phyloP scores from a whole-genome alignment of 2,113 vertebrate species.

The Serilophus lunatus region DNA sequence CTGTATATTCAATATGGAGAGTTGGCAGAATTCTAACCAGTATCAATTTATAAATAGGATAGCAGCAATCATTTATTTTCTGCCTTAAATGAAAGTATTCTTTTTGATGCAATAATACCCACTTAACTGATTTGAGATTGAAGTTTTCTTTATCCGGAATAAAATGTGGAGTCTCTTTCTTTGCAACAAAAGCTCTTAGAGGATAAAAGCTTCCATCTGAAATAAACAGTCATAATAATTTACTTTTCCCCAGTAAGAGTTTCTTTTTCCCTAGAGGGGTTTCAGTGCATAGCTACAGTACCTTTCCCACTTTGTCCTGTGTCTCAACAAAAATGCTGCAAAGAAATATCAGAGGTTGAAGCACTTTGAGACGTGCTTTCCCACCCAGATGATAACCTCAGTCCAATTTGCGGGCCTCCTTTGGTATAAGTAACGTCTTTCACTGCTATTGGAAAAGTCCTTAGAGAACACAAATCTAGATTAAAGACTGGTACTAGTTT shows the following conservation, averaged over 20 bases:
- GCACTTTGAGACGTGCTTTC: background rate
- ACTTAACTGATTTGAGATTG: conserved; percentile 47
- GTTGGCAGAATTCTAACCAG: conserved; percentile 47
- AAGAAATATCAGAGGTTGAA: background rate
- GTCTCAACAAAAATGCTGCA: background rate
- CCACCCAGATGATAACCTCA: background rate
- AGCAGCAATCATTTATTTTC: conserved; percentile 59
- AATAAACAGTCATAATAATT: conserved; percentile 32
- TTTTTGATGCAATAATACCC: conserved; percentile 7
- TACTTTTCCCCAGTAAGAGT: conserved; percentile 17
- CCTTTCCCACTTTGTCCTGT: background rate
- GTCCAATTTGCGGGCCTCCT: background rate
- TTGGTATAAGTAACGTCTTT: background rate
- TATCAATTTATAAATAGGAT: conserved; percentile 31
- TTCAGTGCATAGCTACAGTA: background rate
- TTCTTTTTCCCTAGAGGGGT: conserved; percentile 32
- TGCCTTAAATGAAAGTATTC: conserved; percentile 37
- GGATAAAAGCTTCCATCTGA: conserved; percentile 45
- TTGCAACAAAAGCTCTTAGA: conserved; percentile 36
- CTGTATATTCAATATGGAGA: conserved; percentile 5
- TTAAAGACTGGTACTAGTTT: background rate
- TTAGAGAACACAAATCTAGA: background rate
- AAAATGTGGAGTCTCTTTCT: conserved; percentile 8
- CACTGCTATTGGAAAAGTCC: background rate
- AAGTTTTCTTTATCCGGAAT: conserved; percentile 43